phyloP scores from a whole-genome alignment of 2,888 invertebrate species.

The Stictocephala bisonia region DNA sequence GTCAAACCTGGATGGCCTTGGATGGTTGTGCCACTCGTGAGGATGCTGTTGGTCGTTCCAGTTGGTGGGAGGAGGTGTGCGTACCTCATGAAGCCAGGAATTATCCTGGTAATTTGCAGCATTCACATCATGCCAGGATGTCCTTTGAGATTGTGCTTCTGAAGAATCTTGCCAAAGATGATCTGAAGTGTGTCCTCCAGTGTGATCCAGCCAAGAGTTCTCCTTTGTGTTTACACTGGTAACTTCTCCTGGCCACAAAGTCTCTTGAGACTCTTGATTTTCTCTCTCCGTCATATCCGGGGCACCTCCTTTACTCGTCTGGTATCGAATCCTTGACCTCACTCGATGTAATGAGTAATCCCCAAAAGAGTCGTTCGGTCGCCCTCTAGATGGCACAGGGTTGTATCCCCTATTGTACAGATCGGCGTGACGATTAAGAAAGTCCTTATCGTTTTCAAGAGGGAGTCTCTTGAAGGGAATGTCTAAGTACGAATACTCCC shows the following conservation, averaged over 20 bases:
- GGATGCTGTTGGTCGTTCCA: neutral
- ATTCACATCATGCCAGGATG: neutral
- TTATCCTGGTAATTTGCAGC: constrained; percentile 16
- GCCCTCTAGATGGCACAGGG: constrained; percentile 31
- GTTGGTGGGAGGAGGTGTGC: neutral
- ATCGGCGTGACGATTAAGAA: constrained; percentile 53
- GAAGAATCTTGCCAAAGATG: neutral
- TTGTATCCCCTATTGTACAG: constrained; percentile 53
- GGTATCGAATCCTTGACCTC: constrained; percentile 36
- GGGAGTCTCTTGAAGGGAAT: constrained; percentile 38
- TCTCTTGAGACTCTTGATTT: constrained; percentile 9
- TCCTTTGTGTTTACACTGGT: constrained; percentile 7
- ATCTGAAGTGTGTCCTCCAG: neutral
- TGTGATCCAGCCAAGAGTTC: constrained; percentile 11
- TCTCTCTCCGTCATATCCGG: constrained; percentile 5
- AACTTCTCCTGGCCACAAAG: constrained; percentile 19
- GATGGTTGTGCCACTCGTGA: neutral
- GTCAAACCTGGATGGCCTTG: neutral
- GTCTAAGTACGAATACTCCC: constrained; percentile 53
- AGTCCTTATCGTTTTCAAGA: constrained; percentile 53
- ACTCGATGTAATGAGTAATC: constrained; percentile 44
- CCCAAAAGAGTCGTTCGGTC: constrained; percentile 37
- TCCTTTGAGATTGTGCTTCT: neutral
- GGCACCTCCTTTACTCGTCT: no score
- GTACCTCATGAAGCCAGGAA: constrained; percentile 21